These are phyloP conservation scores for Struthidea cinerea DNA, from an alignment of 2,113 vertebrate species.

Conservation along the genomic window DNA sequence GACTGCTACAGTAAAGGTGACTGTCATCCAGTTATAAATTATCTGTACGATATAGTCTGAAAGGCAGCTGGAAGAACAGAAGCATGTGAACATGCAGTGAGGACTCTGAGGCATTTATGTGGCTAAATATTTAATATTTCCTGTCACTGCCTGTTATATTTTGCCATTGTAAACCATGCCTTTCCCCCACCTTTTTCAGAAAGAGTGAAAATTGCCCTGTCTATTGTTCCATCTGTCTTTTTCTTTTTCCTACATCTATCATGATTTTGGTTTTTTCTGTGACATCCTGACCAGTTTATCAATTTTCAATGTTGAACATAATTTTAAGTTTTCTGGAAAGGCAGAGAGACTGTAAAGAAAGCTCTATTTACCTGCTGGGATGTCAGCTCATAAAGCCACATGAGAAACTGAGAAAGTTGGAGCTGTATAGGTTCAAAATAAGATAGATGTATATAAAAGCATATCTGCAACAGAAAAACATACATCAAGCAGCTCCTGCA, in stretches of 20 bases:
- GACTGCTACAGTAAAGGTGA: background rate
- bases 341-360: background rate
- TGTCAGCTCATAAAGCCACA: background rate
- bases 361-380: background rate
- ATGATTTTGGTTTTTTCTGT: background rate
- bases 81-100: background rate
- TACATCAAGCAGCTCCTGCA: background rate
- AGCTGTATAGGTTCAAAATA: background rate
- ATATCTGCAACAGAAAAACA: background rate
- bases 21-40: background rate
- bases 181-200: background rate
- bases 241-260: background rate
- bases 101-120: background rate
- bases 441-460: background rate
- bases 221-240: background rate
- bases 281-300: background rate
- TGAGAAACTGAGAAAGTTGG: background rate
- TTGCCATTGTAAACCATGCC: background rate
- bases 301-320: background rate
- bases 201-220: background rate
- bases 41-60: background rate
- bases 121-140: background rate
- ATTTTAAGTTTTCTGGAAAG: background rate
- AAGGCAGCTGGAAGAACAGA: background rate
- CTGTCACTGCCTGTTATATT: background rate